Evolutionary conservation across 2,888 invertebrate genomes (phyloP), one percentile per base, ranked within the genome.

Genomic region (Parasteatoda lunata): DNA sequence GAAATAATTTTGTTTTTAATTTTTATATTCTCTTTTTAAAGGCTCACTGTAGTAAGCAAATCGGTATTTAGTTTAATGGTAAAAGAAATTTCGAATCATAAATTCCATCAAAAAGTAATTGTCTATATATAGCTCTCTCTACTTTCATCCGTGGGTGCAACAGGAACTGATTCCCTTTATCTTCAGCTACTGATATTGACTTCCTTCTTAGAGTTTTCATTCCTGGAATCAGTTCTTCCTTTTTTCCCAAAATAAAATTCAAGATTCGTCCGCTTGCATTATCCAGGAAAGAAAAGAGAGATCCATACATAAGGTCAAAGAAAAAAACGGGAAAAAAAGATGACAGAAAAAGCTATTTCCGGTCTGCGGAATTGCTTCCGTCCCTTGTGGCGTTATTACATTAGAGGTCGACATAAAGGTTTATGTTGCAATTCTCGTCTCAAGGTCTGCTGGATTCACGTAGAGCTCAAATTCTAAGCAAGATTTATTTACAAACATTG

Each of bases 321-420:
- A 49, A 45, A 72, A 64, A 69, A 77, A 49, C 30, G 30, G 30
- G 30, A 66, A 59, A 72, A 80, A 83, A 76, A 71, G 79, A 78
- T 84, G 84, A 78, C 73, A 84, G 84, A 84, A 84, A 84, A 84
- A 84, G 84, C 84, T 84, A 84, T 84, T 84, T 84, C 84, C 84
- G 84, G 78, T 75, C 78, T 59, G 69, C 64, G 72, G 84, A 84
- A 84, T 84, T 84, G 78, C 84, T 84, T 84, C 83, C 83, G 83
- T 79, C 75, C 75, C 84, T 69, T 9, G 73, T 54, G 73, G 84
- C 68, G 79, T 84, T 84, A 84, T 84, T 84, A 78, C 84, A 84
- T 84, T 84, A 84, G 78, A 84, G 83, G 84, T 84, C 84, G 68
- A 75, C 84, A 84, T 84, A 84, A 84, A 84, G 84, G 84, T 84